A percentile compares a stretch with the other conserved stretches of the same genome.
Evolutionary conservation across 2,113 vertebrate species (phyloP).

Genomic region (Pampusana beccarii): DNA sequence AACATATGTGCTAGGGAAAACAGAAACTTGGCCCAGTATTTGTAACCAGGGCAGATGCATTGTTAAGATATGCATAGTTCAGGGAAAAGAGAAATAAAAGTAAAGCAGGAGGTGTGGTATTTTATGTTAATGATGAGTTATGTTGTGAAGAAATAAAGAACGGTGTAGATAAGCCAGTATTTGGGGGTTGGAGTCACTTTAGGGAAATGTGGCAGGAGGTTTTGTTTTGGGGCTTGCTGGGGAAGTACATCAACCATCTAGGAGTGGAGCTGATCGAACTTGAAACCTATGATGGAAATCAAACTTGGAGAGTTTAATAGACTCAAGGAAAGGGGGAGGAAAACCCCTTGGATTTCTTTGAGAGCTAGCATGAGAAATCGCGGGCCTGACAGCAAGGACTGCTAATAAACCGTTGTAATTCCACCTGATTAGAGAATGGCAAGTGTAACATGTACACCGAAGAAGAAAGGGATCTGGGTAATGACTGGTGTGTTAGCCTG

Average conservation of each 20-base stretch:
- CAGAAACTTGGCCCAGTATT: neutral
- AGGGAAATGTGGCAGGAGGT: neutral
- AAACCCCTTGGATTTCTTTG: constrained; percentile 38
- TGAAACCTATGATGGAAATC: constrained; percentile 8
- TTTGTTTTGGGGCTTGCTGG: neutral
- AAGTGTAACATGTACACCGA: neutral
- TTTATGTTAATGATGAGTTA: neutral
- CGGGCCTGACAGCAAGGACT: constrained; percentile 13
- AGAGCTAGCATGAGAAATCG: constrained; percentile 17
- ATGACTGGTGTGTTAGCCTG: constrained; percentile 58
- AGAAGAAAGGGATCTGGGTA: constrained; percentile 55
- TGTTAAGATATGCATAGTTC: neutral
- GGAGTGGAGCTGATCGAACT: neutral
- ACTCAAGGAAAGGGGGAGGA: neutral
- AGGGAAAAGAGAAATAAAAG: neutral
- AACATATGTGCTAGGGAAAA: neutral
- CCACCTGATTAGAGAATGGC: constrained; percentile 56
- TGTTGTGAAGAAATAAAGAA: neutral
- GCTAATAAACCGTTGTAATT: constrained; percentile 61
- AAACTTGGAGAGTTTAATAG: neutral
- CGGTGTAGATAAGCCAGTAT: neutral
- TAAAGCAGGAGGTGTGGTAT: neutral
- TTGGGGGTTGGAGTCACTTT: neutral
- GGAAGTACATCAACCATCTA: neutral
- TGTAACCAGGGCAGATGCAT: neutral